These are phyloP conservation scores for Andrena fulva DNA, from an alignment of 2,888 invertebrate species.

Conservation along the genomic window DNA sequence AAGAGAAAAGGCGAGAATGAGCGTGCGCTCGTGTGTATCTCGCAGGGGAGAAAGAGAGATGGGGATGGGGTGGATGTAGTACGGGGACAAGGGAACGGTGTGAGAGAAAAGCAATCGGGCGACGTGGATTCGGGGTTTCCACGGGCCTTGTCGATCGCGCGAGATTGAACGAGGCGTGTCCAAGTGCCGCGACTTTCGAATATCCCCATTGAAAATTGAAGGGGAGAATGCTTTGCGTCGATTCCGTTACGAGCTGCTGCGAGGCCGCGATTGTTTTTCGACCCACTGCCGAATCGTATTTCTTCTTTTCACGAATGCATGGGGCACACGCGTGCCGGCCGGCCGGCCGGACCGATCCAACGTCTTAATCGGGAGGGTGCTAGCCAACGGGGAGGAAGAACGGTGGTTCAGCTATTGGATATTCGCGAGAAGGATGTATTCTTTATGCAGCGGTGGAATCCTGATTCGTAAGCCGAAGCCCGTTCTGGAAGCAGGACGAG, in stretches of 20 bases:
- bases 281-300: not conserved
- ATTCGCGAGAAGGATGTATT: constrained; percentile 17
- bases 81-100: constrained; percentile 38
- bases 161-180: constrained; percentile 72
- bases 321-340: not conserved
- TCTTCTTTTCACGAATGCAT: not conserved
- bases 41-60: constrained; percentile 16
- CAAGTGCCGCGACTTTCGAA: constrained; percentile 66
- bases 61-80: constrained; percentile 28
- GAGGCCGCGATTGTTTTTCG: constrained; percentile 48
- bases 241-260: constrained; percentile 10
- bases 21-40: not conserved
- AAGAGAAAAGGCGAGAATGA: constrained; percentile 17
- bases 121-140: constrained; percentile 68
- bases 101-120: constrained; percentile 74
- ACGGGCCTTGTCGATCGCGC: constrained; percentile 67
- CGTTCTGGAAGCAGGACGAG: constrained; percentile 19
- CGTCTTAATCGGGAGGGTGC: constrained; percentile 35
- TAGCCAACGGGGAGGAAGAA: not conserved
- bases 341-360: constrained; percentile 1
- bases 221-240: constrained; percentile 37
- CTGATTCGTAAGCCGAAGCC: constrained; percentile 22
- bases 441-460: constrained; percentile 48
- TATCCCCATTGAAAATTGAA: constrained; percentile 65
- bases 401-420: not conserved